Evolutionary conservation across 2,888 invertebrate genomes (phyloP).

Genomic region (Amblyjoppa proteus): DNA sequence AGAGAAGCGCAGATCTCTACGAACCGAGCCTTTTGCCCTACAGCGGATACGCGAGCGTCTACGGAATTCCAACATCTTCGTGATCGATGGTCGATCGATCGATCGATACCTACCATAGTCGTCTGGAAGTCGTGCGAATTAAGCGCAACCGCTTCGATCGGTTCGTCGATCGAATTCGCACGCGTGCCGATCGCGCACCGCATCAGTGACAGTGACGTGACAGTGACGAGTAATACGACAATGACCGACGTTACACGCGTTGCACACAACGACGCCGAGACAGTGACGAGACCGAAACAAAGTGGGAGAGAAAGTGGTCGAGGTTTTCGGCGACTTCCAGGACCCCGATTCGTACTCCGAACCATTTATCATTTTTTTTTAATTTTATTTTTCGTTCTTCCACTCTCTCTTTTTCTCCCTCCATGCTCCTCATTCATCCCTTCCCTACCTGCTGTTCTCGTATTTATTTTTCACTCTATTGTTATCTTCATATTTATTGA

Average conservation of each 20-base stretch:
- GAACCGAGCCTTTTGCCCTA: conserved; percentile 84
- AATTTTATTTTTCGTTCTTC: conserved; percentile 27
- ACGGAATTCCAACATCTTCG: conserved; percentile 70
- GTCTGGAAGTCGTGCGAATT: background rate
- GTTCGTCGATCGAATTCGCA: background rate
- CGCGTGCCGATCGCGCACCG: conserved; percentile 8
- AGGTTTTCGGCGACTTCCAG: conserved; percentile 44
- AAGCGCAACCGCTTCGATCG: background rate
- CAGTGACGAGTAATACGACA: conserved; percentile 64
- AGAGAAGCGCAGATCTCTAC: conserved; percentile 82
- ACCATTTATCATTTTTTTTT: conserved; percentile 37
- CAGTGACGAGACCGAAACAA: conserved; percentile 56
- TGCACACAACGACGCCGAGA: conserved; percentile 7
- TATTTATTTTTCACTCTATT: conserved; percentile 45
- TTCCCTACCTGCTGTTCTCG: background rate
- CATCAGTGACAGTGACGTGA: conserved; percentile 69
- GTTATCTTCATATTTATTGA: conserved; percentile 54
- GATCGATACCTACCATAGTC: background rate
- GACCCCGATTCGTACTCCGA: conserved; percentile 33
- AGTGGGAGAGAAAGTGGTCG: conserved; percentile 51
- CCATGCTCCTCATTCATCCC: background rate
- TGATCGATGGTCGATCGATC: conserved; percentile 60
- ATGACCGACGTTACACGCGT: conserved; percentile 52
- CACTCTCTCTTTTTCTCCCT: conserved; percentile 30
- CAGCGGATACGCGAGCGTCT: conserved; percentile 82